These are phyloP conservation scores for Campoletis sonorensis DNA, from an alignment of 1,140 invertebrate species.

Conservation along the genomic window DNA sequence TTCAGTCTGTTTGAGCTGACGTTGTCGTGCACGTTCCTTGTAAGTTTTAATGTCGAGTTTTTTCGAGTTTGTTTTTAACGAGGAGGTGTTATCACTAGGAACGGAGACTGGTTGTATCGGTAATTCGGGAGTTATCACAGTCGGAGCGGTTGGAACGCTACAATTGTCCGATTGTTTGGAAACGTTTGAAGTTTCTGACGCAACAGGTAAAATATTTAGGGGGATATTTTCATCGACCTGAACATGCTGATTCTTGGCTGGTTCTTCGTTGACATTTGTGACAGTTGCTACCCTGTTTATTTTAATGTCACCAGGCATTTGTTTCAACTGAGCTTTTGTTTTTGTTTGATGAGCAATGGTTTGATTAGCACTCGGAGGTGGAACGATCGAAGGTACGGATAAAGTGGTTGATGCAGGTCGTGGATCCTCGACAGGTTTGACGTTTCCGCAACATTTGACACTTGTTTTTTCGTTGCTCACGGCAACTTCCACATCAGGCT, in stretches of 20 bases:
- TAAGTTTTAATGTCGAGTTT: constrained; percentile 71
- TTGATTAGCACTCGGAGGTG: not conserved
- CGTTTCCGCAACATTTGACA: not conserved
- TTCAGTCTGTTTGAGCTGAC: constrained; percentile 60
- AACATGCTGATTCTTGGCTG: not conserved
- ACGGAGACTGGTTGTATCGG: not conserved
- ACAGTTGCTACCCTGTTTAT: not conserved
- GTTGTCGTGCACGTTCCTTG: constrained; percentile 65
- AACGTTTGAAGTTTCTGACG: not conserved
- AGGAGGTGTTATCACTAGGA: not conserved
- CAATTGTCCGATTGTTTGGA: not conserved
- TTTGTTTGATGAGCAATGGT: constrained; percentile 50
- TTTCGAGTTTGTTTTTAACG: constrained; percentile 53
- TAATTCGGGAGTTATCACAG: not conserved
- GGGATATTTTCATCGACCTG: not conserved
- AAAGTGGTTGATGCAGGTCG: not conserved
- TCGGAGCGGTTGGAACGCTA: not conserved
- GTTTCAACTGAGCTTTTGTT: constrained; percentile 69
- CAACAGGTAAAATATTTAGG: not conserved
- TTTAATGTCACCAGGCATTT: constrained; percentile 58
- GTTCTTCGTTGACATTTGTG: not conserved
- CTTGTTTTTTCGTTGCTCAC: not conserved
- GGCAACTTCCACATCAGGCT: constrained; percentile 53
- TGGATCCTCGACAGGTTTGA: not conserved
- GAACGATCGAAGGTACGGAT: not conserved